A percentile compares a stretch with the other conserved stretches of the same genome.
phyloP scores from a whole-genome alignment of 2,888 invertebrate genomes.

The Crocallis elinguaria region DNA sequence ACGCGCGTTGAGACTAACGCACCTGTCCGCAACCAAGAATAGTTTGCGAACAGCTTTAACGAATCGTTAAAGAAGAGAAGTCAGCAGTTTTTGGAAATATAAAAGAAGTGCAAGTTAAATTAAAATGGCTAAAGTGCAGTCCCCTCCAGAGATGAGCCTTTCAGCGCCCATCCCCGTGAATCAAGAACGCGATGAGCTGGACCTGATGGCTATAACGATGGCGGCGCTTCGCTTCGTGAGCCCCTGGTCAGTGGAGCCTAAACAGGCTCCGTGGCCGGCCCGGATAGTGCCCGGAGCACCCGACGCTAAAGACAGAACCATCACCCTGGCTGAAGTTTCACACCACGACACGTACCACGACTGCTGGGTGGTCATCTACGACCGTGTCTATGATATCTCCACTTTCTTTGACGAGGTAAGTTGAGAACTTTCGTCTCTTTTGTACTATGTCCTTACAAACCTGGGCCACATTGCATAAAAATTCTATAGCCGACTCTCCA shows the following conservation, averaged over 20 bases:
- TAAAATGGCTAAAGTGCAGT: constrained; percentile 74
- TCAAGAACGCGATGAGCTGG: constrained; percentile 66
- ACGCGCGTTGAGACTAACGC: constrained; percentile 46
- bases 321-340: constrained; percentile 90
- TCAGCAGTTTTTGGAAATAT: constrained; percentile 13
- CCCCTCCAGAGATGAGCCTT: constrained; percentile 64
- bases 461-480: no score
- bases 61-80: constrained; percentile 17
- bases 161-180: constrained; percentile 59
- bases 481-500: no score
- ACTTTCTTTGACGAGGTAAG: constrained; percentile 88
- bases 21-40: constrained; percentile 28
- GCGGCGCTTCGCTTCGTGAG: constrained; percentile 76
- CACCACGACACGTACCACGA: constrained; percentile 89
- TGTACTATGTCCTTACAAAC: no score
- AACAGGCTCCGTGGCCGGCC: constrained; percentile 54
- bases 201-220: constrained; percentile 76
- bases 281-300: constrained; percentile 60
- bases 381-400: constrained; percentile 93
- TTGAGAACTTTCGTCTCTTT: constrained; percentile 15
- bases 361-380: constrained; percentile 95
- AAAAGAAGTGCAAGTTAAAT: neutral
- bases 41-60: constrained; percentile 4
- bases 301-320: constrained; percentile 75
- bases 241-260: constrained; percentile 68